Evolutionary conservation across 2,113 vertebrate species (phyloP).

Genomic region (Eptesicus fuscus): DNA sequence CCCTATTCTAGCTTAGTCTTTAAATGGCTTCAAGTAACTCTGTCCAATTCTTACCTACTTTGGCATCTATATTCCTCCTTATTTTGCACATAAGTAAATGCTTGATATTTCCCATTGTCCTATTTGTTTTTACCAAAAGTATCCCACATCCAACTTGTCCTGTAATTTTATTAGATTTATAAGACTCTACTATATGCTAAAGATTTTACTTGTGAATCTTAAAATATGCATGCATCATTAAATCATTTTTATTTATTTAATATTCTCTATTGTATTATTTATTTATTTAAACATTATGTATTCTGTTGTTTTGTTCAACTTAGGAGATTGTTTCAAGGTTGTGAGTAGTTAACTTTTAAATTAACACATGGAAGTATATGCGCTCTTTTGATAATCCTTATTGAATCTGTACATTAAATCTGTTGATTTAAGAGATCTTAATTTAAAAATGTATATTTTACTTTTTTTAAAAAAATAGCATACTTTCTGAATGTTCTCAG

Average conservation of each 20-base stretch:
- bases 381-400: not conserved
- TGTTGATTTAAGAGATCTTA: not conserved
- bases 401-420: not conserved
- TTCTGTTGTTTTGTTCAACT: not conserved
- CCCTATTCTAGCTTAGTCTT: not conserved
- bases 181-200: not conserved
- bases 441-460: not conserved
- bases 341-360: not conserved
- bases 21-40: not conserved
- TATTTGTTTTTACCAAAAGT: not conserved
- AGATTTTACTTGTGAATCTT: not conserved
- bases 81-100: not conserved
- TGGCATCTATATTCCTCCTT: not conserved
- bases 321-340: not conserved
- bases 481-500: not conserved
- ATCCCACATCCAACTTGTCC: not conserved
- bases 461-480: not conserved
- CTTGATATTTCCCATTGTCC: not conserved
- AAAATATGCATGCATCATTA: not conserved
- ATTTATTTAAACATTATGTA: not conserved
- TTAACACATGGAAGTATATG: not conserved
- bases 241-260: not conserved
- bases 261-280: not conserved
- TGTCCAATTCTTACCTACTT: not conserved
- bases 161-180: not conserved